These are phyloP conservation scores for Drosophila borborema DNA, from an alignment of 2,888 invertebrate species.

Conservation along the genomic window DNA sequence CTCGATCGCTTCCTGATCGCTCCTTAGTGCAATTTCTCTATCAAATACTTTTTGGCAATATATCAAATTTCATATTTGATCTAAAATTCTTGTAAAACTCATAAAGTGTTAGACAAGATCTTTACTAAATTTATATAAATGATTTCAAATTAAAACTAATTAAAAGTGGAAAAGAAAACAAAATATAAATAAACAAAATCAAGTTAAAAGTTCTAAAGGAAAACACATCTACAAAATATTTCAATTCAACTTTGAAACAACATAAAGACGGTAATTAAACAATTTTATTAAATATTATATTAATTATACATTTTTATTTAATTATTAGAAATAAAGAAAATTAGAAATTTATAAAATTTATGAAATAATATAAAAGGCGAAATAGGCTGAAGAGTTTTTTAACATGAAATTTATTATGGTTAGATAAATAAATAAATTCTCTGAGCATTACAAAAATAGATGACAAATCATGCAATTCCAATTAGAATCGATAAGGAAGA, in stretches of 20 bases:
- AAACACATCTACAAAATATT: neutral
- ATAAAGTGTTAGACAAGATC: conserved; percentile 4
- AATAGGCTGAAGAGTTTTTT: neutral
- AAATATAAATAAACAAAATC: neutral
- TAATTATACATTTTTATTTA: neutral
- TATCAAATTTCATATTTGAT: conserved; percentile 16
- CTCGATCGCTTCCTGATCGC: conserved; percentile 26
- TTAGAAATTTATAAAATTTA: too few relatives aligned
- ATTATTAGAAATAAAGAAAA: too few relatives aligned
- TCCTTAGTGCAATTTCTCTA: neutral
- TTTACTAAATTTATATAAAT: neutral
- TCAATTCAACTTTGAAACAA: conserved; percentile 7
- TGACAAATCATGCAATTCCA: neutral
- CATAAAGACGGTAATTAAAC: conserved; percentile 42
- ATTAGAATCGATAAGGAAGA: neutral
- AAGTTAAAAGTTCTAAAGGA: neutral
- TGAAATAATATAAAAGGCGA: too few relatives aligned
- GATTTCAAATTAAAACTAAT: neutral
- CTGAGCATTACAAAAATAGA: neutral
- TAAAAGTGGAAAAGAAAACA: neutral
- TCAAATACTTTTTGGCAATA: conserved; percentile 13
- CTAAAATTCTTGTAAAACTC: conserved; percentile 15
- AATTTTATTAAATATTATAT: neutral
- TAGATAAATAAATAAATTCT: neutral
- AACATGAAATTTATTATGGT: neutral